A percentile compares a stretch with the other conserved stretches of the same genome.
Conservation (phyloP, 2,113 vertebrate genomes). For the Chamaea fasciata region DNA sequence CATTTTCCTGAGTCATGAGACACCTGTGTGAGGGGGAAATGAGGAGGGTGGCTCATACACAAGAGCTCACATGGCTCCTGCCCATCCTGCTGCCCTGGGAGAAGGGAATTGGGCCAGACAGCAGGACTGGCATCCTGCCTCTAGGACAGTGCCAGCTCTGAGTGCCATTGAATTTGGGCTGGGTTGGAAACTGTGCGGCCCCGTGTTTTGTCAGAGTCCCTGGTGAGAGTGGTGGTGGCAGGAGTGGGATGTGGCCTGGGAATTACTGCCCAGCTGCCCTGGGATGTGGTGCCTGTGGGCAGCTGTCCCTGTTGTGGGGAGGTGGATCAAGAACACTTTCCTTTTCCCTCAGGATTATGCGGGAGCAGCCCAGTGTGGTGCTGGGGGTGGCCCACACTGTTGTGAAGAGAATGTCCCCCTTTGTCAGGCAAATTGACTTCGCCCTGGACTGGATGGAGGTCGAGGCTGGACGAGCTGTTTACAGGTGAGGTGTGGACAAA, state of each 20-base stretch:
- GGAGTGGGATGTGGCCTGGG: no score
- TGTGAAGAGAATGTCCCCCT: slow-evolving; percentile 87
- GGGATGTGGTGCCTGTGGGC: background rate
- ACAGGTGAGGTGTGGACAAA: slow-evolving; percentile 75
- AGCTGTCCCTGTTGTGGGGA: rapidly evolving
- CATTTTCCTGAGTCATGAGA: background rate
- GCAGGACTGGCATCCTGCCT: background rate
- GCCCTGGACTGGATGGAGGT: slow-evolving; percentile 97
- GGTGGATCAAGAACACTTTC: rapidly evolving
- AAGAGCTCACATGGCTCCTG: background rate
- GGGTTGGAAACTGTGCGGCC: background rate
- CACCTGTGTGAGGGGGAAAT: background rate
- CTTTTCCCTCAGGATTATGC: slow-evolving; percentile 82
- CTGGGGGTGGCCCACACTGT: slow-evolving; percentile 88
- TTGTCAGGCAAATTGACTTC: slow-evolving; percentile 93
- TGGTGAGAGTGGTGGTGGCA: background rate
- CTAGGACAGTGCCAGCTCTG: background rate
- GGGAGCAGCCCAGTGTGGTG: slow-evolving; percentile 85
- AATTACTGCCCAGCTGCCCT: background rate
- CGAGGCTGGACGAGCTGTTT: slow-evolving; percentile 89
- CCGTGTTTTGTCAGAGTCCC: rapidly evolving
- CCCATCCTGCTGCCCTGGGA: background rate
- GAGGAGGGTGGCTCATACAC: background rate
- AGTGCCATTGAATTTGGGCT: background rate
- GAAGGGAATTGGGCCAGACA: background rate